These are phyloP conservation scores for Sinocyclocheilus maitianheensis DNA, from an alignment of 2,113 vertebrate species.

Conservation along the genomic window DNA sequence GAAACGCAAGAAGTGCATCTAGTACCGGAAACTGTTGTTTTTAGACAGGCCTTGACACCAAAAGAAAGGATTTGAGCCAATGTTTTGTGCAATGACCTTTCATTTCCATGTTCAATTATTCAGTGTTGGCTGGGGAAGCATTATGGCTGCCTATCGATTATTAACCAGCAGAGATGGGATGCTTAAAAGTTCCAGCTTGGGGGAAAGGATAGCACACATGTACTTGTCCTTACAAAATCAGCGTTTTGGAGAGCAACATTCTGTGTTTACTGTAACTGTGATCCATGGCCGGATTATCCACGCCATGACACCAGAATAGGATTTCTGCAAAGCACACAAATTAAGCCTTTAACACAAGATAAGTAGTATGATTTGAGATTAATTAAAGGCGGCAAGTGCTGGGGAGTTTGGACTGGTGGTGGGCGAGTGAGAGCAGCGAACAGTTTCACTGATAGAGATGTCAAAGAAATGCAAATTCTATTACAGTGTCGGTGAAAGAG, in stretches of 20 bases:
- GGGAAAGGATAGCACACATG: slow-evolving; percentile 22
- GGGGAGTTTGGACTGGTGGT: slow-evolving; percentile 45
- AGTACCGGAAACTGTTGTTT: neutral
- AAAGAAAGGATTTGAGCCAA: neutral
- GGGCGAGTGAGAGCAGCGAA: slow-evolving; percentile 5
- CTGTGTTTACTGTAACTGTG: neutral
- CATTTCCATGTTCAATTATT: slow-evolving; percentile 6
- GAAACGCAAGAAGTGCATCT: neutral
- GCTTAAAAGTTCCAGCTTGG: slow-evolving; percentile 54
- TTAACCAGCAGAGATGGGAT: slow-evolving; percentile 66
- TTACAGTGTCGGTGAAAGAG: neutral
- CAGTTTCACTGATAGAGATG: slow-evolving; percentile 7
- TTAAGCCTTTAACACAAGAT: slow-evolving; percentile 54
- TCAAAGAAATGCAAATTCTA: slow-evolving; percentile 20
- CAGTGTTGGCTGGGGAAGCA: slow-evolving; percentile 62
- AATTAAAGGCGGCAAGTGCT: slow-evolving; percentile 59
- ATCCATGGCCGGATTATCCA: slow-evolving; percentile 37
- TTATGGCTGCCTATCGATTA: slow-evolving; percentile 65
- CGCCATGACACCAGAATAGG: slow-evolving; percentile 22
- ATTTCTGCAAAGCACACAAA: slow-evolving; percentile 40
- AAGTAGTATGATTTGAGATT: slow-evolving; percentile 57
- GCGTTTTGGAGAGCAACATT: neutral
- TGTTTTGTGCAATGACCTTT: slow-evolving; percentile 18
- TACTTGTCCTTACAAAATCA: neutral
- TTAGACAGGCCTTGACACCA: neutral